Evolutionary conservation across 2,888 invertebrate genomes (phyloP), one percentile per base, ranked within the genome.

Genomic region (Andrena haemorrhoa): DNA sequence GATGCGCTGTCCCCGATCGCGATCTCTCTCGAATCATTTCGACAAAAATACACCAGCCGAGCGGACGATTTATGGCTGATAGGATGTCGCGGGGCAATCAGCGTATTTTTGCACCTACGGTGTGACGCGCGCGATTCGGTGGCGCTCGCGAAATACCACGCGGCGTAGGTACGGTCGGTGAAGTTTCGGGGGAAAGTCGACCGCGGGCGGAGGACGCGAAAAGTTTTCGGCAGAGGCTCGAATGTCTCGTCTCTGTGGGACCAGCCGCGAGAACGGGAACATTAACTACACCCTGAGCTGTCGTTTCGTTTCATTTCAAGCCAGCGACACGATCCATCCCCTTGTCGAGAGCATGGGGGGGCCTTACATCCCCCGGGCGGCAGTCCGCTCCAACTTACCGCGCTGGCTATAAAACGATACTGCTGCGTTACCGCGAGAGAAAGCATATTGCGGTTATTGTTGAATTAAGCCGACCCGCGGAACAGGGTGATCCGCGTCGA

Each of bases 321-420:
- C 71, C 75, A 64, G 51, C 80, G 79, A 74, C 73, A 73, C 76
- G 79, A 85, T 76, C 78, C 89, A 85, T 75, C 79, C 85, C 84
- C 86, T 75, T 64, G 77, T 82, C 80, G 82, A 81, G 82, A 76
- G 69, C 86, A 68, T n/a, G 71, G 71, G 56, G 79, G 86, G 83
- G 83, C 86, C 86, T 78, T 82, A 70, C 85, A 83, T 87, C 88
- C 89, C 85, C 88, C 72, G 51, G 66, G 76, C 64, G 70, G 33
- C 80, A 86, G 73, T 75, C 74, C 70, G 69, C 79, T 70, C 76
- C 71, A 88, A 91, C 89, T 92, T 90, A 91, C 91, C 92, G 90
- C 85, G 79, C 41, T 81, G 88, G 91, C 91, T 90, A 91, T 93
- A 92, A 93, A 93, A 93, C 93, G 92, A 92, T 92, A 90, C 90